Evolutionary conservation across 1,140 invertebrate genomes (phyloP), one percentile per base, ranked within the genome.

Genomic region (Drosophila pectinifera): DNA sequence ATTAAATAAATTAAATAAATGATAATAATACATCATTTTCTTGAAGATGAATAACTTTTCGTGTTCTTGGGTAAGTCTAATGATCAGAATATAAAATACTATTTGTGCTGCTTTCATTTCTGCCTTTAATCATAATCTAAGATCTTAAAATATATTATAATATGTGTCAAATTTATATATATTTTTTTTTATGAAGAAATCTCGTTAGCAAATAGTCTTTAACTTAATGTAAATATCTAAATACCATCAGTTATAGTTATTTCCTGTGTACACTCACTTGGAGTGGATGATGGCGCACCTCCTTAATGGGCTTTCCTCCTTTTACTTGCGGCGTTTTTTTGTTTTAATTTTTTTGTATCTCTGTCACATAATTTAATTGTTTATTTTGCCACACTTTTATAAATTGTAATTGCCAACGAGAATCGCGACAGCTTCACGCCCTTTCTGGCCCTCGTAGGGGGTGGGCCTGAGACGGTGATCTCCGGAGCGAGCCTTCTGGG

Each of bases 401-500:
- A 73, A 65, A 72, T 84, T 89, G 61, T 76, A 88, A 89, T 83
- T 88, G 83, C 70, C 76, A 72, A 43, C 56, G 43, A 67, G 73
- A 51, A 48, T 14, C 31, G 69, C 39, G 49, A 58, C 64, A 62
- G 53, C 61, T 88, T 88, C 79, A 86, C 84, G 80, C 76, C 82
- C 63, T 36, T 34, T 28, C 28, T 51, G 48, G 41, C 36, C 39
- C 42, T 53, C 46, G 38, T 48, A 16, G 65, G 45, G 57, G 43
- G 22, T 65, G 73, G 24, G 8, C 4, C 10, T 48, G 73, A 55
- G 80, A 62, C 28, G 41, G 49, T 39, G 67, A 72, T 72, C 68
- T 48, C 62, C 24, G 13, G 49, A 53, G 49, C 31, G 7, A 53
- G 63, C 61, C 63, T 72, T 70, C 55, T 70, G 68, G 68, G 42